A percentile compares a stretch with the other conserved stretches of the same genome.
Evolutionary conservation across 2,797 vertebrate genomes (phyloP).

Genomic region (Phataginus tetradactyla): DNA sequence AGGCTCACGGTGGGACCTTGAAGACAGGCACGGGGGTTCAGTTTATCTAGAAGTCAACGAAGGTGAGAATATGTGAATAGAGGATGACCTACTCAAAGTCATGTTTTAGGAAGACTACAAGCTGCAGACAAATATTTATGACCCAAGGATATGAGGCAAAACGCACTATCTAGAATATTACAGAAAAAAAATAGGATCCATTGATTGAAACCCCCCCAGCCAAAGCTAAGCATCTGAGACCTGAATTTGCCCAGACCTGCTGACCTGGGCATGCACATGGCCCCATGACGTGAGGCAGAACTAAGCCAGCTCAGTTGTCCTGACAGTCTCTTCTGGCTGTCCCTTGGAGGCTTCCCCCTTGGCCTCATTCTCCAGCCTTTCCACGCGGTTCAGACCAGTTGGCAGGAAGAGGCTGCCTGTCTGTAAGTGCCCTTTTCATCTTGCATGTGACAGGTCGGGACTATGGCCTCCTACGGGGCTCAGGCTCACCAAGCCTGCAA

Average conservation of each 20-base stretch:
- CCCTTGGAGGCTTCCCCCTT: not conserved
- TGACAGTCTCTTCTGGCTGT: not conserved
- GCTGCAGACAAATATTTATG: not conserved
- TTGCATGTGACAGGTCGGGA: rapidly evolving
- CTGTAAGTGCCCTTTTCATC: not conserved
- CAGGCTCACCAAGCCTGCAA: not conserved
- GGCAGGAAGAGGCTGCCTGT: not conserved
- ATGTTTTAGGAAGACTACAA: not conserved
- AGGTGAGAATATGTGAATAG: not conserved
- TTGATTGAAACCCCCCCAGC: not conserved
- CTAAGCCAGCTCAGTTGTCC: rapidly evolving
- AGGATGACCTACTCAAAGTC: not conserved
- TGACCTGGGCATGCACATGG: rapidly evolving
- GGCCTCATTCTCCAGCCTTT: not conserved
- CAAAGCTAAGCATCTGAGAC: not conserved
- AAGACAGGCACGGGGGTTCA: not conserved
- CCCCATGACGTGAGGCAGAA: not conserved
- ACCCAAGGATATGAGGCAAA: not conserved
- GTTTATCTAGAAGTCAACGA: not conserved
- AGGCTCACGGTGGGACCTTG: not conserved
- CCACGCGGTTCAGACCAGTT: not conserved
- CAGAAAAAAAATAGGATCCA: not conserved
- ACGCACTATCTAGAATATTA: not conserved
- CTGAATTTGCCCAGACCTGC: not conserved
- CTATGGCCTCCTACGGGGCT: not conserved